Evolutionary conservation across 2,888 invertebrate species (phyloP).

Genomic region (Enchytraeus crypticus): DNA sequence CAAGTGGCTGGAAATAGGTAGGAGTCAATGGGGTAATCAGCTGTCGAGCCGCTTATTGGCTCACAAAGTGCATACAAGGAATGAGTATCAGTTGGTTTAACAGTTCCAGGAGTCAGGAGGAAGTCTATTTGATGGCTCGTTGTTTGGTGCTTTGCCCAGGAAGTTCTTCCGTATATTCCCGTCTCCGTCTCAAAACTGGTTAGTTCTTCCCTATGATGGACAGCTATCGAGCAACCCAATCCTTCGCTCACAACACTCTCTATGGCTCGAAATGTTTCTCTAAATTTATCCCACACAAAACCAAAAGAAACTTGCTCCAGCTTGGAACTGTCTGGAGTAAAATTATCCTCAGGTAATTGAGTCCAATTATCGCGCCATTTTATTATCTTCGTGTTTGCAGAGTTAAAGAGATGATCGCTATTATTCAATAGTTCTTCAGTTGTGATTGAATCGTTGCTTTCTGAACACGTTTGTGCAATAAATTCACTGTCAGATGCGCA

Average conservation of each 20-base stretch:
- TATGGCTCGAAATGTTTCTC: constrained; percentile 15
- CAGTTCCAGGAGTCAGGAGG: neutral
- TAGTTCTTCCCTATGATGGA: constrained; percentile 4
- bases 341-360: too few relatives aligned
- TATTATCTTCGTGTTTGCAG: too few relatives aligned
- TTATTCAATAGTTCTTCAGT: too few relatives aligned
- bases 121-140: neutral
- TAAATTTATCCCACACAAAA: constrained; percentile 11
- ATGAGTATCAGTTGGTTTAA: neutral
- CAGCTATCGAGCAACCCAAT: constrained; percentile 8
- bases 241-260: constrained; percentile 16
- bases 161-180: neutral
- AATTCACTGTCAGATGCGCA: too few relatives aligned
- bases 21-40: neutral
- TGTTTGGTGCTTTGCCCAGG: neutral
- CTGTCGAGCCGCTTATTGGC: neutral
- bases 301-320: too few relatives aligned
- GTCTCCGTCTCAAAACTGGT: neutral
- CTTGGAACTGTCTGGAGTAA: too few relatives aligned
- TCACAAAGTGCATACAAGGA: neutral
- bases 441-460: too few relatives aligned
- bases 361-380: too few relatives aligned
- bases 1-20: neutral
- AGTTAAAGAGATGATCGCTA: too few relatives aligned
- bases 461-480: too few relatives aligned